Conservation (phyloP, 2,113 vertebrate genomes). For the Ailuropoda melanoleuca region DNA sequence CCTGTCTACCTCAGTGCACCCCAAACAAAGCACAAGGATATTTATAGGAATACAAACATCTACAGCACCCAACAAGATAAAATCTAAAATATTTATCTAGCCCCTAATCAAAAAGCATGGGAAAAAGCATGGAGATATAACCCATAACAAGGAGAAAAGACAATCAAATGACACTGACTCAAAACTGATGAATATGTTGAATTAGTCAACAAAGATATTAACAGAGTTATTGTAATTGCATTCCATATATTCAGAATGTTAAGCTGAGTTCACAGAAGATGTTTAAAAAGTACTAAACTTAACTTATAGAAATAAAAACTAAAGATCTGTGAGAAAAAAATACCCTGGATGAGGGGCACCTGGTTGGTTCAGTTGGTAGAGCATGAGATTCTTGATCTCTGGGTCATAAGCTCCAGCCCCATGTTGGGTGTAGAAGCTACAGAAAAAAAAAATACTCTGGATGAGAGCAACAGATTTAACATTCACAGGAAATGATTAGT, state of each 20-base stretch:
- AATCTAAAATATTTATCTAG: not conserved
- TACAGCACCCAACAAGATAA: not conserved
- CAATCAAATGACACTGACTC: not conserved
- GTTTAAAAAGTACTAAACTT: not conserved
- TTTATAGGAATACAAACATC: not conserved
- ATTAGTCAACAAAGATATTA: not conserved
- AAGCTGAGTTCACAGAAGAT: not conserved
- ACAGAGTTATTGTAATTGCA: not conserved
- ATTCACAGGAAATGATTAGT: not conserved
- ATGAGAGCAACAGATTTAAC: not conserved
- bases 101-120: not conserved
- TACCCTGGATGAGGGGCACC: not conserved
- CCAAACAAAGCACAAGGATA: not conserved
- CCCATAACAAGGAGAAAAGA: not conserved
- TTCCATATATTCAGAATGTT: not conserved
- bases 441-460: not conserved
- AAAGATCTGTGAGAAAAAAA: not conserved
- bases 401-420: not conserved
- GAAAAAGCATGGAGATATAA: not conserved
- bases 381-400: not conserved
- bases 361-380: not conserved
- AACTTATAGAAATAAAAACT: not conserved
- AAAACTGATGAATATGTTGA: not conserved
- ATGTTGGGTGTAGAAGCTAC: not conserved
- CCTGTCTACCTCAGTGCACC: not conserved